These are phyloP conservation scores for Rhamnusium bicolor DNA, from an alignment of 2,888 invertebrate species.

Conservation along the genomic window DNA sequence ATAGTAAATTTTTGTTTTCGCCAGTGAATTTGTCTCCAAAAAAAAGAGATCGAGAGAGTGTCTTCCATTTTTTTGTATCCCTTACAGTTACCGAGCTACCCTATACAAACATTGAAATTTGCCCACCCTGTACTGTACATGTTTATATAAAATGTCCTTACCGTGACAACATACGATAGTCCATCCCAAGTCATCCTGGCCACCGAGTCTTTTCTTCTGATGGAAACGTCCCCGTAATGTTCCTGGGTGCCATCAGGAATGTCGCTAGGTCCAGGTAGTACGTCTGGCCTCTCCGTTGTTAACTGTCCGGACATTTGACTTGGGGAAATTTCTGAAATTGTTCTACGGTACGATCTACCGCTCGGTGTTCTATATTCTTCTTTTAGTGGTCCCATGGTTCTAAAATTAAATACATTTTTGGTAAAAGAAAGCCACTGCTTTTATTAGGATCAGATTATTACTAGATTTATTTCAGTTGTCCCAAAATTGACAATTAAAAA, in stretches of 20 bases:
- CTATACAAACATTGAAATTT: too few species aligned
- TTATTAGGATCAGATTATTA: too few species aligned
- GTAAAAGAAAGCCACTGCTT: too few species aligned
- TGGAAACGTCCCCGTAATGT: slow-evolving; percentile 63
- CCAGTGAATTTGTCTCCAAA: too few species aligned
- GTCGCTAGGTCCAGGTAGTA: slow-evolving; percentile 69
- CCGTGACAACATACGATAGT: slow-evolving; percentile 84
- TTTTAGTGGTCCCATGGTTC: slow-evolving; percentile 74
- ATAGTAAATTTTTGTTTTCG: too few species aligned
- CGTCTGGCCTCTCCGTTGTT: slow-evolving; percentile 69
- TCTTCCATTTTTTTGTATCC: too few species aligned
- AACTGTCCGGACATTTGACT: slow-evolving; percentile 59
- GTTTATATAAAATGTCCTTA: slow-evolving; percentile 69
- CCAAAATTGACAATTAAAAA: too few species aligned
- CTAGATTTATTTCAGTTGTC: too few species aligned
- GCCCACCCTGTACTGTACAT: too few species aligned
- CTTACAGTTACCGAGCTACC: too few species aligned
- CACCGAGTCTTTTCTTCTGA: slow-evolving; percentile 84
- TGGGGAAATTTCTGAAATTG: slow-evolving; percentile 40
- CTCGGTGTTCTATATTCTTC: slow-evolving; percentile 68
- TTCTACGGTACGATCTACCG: slow-evolving; percentile 45
- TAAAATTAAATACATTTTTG: slow-evolving; percentile 29
- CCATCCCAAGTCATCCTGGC: slow-evolving; percentile 87
- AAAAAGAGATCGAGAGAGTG: too few species aligned
- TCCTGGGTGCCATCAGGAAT: slow-evolving; percentile 65